A percentile compares a stretch with the other conserved stretches of the same genome.
Evolutionary conservation across 2,797 vertebrate genomes (phyloP).

Genomic region (Natrix natrix): DNA sequence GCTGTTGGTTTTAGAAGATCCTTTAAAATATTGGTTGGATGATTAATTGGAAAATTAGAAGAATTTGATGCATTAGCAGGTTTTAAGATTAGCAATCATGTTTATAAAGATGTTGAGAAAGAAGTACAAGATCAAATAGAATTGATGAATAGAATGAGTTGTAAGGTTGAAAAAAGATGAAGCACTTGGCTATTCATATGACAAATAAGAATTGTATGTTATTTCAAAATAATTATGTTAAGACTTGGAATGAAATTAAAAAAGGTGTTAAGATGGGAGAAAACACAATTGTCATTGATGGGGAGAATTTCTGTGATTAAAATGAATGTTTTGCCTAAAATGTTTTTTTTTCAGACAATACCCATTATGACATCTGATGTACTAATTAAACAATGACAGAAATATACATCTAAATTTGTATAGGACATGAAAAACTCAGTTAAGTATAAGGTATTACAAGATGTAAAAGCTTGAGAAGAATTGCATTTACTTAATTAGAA

Average conservation of each 20-base stretch:
- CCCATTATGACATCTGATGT: not conserved
- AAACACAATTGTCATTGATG: not conserved
- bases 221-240: not conserved
- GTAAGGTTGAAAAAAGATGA: not conserved
- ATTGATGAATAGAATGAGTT: not conserved
- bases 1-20: not conserved
- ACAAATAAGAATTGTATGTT: not conserved
- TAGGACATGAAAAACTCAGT: not conserved
- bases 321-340: not conserved
- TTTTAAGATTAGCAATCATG: not conserved
- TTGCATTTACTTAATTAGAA: not conserved
- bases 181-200: not conserved
- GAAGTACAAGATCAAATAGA: not conserved
- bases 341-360: not conserved
- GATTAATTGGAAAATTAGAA: not conserved
- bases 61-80: not conserved
- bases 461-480: not conserved
- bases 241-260: not conserved
- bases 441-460: not conserved
- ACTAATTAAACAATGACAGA: not conserved
- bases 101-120: not conserved
- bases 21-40: not conserved
- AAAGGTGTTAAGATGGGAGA: not conserved
- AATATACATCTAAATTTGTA: not conserved
- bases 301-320: not conserved